A percentile compares a stretch with the other conserved stretches of the same genome.
Evolutionary conservation across 2,797 vertebrate genomes (phyloP).

Genomic region (Danio tinwini): DNA sequence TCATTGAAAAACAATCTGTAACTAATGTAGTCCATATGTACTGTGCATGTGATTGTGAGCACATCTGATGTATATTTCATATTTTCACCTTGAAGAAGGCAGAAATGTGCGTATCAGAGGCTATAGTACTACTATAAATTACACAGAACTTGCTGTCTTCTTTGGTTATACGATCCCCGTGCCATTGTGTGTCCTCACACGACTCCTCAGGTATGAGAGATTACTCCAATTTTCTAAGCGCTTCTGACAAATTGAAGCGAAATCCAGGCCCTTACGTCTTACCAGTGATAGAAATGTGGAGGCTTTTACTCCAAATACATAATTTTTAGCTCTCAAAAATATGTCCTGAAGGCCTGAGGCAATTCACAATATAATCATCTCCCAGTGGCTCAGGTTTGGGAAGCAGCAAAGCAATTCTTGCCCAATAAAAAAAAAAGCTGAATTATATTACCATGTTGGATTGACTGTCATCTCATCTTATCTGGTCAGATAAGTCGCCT

Average conservation of each 20-base stretch:
- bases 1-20: neutral
- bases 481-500: conserved; percentile 39
- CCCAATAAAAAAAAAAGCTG: conserved; percentile 38
- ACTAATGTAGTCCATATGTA: neutral
- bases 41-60: neutral
- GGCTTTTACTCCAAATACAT: conserved; percentile 44
- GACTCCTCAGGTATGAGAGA: conserved; percentile 9
- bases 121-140: conserved; percentile 1
- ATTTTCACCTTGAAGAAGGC: conserved; percentile 17
- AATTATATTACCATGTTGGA: conserved; percentile 45
- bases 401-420: conserved; percentile 8
- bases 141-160: neutral
- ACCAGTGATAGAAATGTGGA: conserved; percentile 25
- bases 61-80: neutral
- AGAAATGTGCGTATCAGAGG: conserved; percentile 24
- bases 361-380: conserved; percentile 47
- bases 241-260: conserved; percentile 35
- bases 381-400: conserved; percentile 22
- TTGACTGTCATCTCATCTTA: conserved; percentile 41
- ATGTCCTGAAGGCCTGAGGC: conserved; percentile 40
- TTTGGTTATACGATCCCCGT: conserved; percentile 2
- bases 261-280: conserved; percentile 28
- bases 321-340: conserved; percentile 46
- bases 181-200: conserved; percentile 32
- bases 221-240: conserved; percentile 31